phyloP scores from a whole-genome alignment of 2,888 invertebrate genomes.

The Thereva unica region DNA sequence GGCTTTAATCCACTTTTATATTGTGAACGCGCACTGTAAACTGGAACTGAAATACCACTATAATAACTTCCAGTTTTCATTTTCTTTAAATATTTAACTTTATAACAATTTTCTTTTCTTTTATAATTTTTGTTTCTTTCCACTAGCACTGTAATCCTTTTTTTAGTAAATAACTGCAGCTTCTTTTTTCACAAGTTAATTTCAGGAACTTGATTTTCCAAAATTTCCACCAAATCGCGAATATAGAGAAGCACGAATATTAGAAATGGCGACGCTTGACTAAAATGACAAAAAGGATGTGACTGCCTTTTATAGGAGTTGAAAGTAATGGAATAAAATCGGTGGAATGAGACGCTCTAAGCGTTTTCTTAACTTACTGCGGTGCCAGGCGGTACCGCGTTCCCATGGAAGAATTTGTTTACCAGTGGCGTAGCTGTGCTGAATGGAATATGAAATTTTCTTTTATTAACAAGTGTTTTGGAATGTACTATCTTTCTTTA shows the following conservation, averaged over 20 bases:
- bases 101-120: constrained; percentile 1
- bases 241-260: constrained; percentile 22
- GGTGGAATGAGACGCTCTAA: no score
- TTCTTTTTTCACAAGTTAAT: constrained; percentile 1
- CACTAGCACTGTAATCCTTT: constrained; percentile 3
- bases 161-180: not conserved
- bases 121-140: not conserved
- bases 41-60: constrained; percentile 25
- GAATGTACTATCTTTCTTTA: no score
- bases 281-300: constrained; percentile 14
- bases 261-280: constrained; percentile 17
- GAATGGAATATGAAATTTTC: no score
- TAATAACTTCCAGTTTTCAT: constrained; percentile 55
- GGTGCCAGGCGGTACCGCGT: no score
- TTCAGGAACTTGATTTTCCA: not conserved
- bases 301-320: constrained; percentile 18
- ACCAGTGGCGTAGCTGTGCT: no score
- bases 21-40: constrained; percentile 15
- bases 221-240: not conserved
- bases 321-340: no score
- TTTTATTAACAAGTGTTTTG: no score
- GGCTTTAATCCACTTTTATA: constrained; percentile 36
- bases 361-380: no score
- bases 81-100: constrained; percentile 44
- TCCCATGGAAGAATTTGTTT: no score